phyloP scores from a whole-genome alignment of 2,888 invertebrate genomes.

The Plebejus melissa region DNA sequence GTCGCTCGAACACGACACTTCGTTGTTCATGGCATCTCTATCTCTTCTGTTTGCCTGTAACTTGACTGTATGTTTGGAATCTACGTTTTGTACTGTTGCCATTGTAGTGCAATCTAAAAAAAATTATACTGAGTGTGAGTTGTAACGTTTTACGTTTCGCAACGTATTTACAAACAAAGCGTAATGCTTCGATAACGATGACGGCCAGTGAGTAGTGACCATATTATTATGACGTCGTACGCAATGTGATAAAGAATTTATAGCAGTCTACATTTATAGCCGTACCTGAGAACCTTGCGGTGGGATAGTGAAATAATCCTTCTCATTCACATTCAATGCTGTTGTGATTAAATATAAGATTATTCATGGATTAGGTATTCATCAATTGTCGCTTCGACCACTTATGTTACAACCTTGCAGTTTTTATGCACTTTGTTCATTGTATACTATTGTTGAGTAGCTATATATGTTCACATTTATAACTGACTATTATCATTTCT shows the following conservation, averaged over 20 bases:
- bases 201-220: background rate
- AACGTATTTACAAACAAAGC: conserved; percentile 14
- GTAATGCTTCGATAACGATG: conserved; percentile 7
- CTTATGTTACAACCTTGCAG: background rate
- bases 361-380: background rate
- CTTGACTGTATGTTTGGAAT: conserved; percentile 39
- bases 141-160: background rate
- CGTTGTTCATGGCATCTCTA: conserved; percentile 58
- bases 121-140: background rate
- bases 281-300: background rate
- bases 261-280: background rate
- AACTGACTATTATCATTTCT: background rate
- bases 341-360: background rate
- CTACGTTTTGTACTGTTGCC: conserved; percentile 58
- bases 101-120: conserved; percentile 38
- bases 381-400: conserved; percentile 1
- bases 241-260: background rate
- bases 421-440: background rate
- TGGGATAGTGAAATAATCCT: background rate
- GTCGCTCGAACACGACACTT: conserved; percentile 63
- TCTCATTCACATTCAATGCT: background rate
- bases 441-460: background rate
- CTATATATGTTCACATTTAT: background rate
- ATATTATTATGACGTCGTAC: conserved; percentile 5
- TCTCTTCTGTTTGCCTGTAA: conserved; percentile 35